Percentiles rank a stretch among this genome's conserved stretches.
Conservation (phyloP, 2,888 invertebrate genomes). For the Itoplectis maculator region DNA sequence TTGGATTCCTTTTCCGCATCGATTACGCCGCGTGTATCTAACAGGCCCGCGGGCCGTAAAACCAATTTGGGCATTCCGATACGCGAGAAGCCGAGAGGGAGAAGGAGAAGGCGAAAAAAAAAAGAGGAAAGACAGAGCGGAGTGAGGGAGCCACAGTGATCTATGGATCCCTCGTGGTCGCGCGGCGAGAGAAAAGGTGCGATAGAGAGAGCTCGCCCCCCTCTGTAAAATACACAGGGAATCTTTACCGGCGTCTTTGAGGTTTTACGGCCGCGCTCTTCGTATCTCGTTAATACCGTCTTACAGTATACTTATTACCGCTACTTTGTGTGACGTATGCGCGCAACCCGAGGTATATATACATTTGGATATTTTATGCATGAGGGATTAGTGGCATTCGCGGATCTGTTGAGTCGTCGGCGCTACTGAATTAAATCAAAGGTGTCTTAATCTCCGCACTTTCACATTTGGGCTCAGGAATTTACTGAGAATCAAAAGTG, state of each 20-base stretch:
- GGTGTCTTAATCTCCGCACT: too few species aligned
- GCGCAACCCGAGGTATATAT: not conserved
- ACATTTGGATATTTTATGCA: not conserved
- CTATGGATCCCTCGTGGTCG: conserved; percentile 70
- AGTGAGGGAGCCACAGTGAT: conserved; percentile 69
- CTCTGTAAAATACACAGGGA: conserved; percentile 14
- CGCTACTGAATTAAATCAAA: too few species aligned
- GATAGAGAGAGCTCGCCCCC: conserved; percentile 15
- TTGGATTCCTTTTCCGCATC: conserved; percentile 81
- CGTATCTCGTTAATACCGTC: conserved; percentile 46
- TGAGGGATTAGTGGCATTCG: not conserved
- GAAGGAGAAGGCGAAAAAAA: not conserved
- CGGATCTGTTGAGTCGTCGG: too few species aligned
- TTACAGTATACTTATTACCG: conserved; percentile 7
- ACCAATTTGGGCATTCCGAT: conserved; percentile 79
- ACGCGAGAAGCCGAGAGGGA: conserved; percentile 29
- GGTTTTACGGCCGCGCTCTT: conserved; percentile 42
- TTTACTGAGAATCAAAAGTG: not conserved
- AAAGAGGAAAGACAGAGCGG: not conserved
- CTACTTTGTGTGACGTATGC: conserved; percentile 19
- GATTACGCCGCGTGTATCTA: conserved; percentile 75
- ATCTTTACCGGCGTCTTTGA: conserved; percentile 41
- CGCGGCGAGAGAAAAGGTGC: conserved; percentile 42
- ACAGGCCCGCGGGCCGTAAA: conserved; percentile 76
- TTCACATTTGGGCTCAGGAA: not conserved